phyloP scores from a whole-genome alignment of 2,113 vertebrate genomes.

The Picathartes gymnocephalus region DNA sequence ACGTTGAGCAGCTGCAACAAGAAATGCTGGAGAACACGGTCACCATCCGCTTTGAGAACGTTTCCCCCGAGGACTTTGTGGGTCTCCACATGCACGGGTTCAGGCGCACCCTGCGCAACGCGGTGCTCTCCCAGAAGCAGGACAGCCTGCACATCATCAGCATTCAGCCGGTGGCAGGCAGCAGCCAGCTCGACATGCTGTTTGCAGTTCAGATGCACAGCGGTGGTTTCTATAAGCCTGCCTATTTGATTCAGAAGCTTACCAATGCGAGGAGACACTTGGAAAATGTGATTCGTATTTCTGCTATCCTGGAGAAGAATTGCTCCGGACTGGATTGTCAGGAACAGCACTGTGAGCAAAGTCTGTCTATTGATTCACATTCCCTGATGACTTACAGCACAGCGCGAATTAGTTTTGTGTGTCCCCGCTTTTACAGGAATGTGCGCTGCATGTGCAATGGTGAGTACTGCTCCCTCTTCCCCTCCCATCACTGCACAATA shows the following conservation, averaged over 20 bases:
- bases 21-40: slow-evolving; percentile 91
- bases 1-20: slow-evolving; percentile 84
- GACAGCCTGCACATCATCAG: slow-evolving; percentile 90
- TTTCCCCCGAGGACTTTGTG: slow-evolving; percentile 91
- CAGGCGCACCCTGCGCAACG: slow-evolving; percentile 79
- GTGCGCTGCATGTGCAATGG: slow-evolving; percentile 90
- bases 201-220: slow-evolving; percentile 84
- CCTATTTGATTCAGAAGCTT: slow-evolving; percentile 94
- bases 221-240: slow-evolving; percentile 87
- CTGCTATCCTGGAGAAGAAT: slow-evolving; percentile 93
- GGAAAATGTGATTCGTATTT: slow-evolving; percentile 88
- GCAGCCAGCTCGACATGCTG: slow-evolving; percentile 91
- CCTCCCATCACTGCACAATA: not conserved
- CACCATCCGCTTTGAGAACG: slow-evolving; percentile 90
- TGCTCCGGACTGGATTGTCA: slow-evolving; percentile 94
- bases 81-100: slow-evolving; percentile 85
- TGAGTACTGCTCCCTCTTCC: slow-evolving; percentile 67
- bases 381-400: slow-evolving; percentile 92
- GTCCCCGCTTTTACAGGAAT: slow-evolving; percentile 88
- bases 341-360: slow-evolving; percentile 90
- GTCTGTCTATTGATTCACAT: slow-evolving; percentile 88
- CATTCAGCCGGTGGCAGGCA: slow-evolving; percentile 88
- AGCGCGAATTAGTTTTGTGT: slow-evolving; percentile 91
- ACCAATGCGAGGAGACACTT: slow-evolving; percentile 84
- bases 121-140: slow-evolving; percentile 82